Conservation (phyloP, 2,113 vertebrate species). For the Mellivora capensis region DNA sequence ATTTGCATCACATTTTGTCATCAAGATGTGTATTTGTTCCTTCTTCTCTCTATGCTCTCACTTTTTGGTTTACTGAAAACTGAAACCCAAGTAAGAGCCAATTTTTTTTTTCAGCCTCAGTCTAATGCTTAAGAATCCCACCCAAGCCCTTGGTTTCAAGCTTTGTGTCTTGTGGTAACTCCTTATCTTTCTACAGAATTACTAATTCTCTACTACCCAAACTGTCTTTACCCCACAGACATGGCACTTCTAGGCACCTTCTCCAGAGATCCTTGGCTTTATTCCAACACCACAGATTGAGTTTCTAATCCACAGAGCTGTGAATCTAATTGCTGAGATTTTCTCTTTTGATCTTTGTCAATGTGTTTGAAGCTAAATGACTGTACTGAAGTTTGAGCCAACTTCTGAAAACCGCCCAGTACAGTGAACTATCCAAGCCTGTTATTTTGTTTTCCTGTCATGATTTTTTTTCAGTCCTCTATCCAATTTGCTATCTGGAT, state of each 20-base stretch:
- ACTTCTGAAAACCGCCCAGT: neutral
- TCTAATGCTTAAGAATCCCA: neutral
- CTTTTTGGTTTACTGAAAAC: neutral
- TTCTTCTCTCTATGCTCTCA: neutral
- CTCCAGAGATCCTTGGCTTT: neutral
- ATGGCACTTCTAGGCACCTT: fast-evolving
- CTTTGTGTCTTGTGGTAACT: neutral
- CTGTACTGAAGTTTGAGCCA: neutral
- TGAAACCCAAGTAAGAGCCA: neutral
- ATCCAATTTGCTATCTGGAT: neutral
- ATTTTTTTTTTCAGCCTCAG: neutral
- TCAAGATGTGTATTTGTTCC: neutral
- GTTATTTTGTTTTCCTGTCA: neutral
- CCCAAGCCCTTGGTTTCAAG: neutral
- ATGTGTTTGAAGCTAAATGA: neutral
- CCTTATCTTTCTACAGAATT: neutral
- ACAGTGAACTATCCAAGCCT: neutral
- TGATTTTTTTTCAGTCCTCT: neutral
- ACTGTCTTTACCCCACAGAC: neutral
- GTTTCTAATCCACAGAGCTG: neutral
- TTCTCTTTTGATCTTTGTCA: neutral
- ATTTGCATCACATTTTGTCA: neutral
- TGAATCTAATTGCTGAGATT: neutral
- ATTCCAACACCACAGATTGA: neutral
- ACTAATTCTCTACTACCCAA: neutral